Evolutionary conservation across 2,113 vertebrate genomes (phyloP).

Genomic region (Aix galericulata): DNA sequence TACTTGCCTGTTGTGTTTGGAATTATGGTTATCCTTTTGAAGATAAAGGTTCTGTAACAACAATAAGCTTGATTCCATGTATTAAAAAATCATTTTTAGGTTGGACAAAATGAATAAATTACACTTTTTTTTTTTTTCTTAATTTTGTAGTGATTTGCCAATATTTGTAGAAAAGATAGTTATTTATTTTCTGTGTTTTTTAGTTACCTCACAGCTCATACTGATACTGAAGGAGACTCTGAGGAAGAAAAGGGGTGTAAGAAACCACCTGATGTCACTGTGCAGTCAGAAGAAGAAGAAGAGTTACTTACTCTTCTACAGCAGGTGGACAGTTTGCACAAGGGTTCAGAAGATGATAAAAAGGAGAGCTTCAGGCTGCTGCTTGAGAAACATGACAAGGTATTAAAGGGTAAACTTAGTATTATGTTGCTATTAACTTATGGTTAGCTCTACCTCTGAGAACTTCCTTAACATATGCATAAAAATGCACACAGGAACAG

Average conservation of each 20-base stretch:
- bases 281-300: slow-evolving; percentile 67
- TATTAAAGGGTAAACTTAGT: slow-evolving; percentile 44
- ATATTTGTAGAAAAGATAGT: background rate
- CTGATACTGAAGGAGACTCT: slow-evolving; percentile 88
- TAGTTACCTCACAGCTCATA: slow-evolving; percentile 95
- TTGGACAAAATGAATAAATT: background rate
- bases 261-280: background rate
- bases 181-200: slow-evolving; percentile 66
- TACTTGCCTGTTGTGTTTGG: background rate
- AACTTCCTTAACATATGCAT: background rate
- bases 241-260: slow-evolving; percentile 67
- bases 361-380: slow-evolving; percentile 81
- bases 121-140: background rate
- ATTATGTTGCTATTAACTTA: background rate
- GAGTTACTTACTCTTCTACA: slow-evolving; percentile 79
- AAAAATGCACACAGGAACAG: background rate
- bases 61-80: background rate
- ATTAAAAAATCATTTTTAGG: background rate
- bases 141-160: background rate
- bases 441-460: background rate
- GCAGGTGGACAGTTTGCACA: slow-evolving; percentile 81
- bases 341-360: slow-evolving; percentile 81
- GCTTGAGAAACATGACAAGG: slow-evolving; percentile 84
- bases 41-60: background rate
- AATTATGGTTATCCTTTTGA: background rate